Percentiles rank a stretch among this genome's conserved stretches.
Evolutionary conservation across 2,888 invertebrate species (phyloP).

Genomic region (Beris chalybata): DNA sequence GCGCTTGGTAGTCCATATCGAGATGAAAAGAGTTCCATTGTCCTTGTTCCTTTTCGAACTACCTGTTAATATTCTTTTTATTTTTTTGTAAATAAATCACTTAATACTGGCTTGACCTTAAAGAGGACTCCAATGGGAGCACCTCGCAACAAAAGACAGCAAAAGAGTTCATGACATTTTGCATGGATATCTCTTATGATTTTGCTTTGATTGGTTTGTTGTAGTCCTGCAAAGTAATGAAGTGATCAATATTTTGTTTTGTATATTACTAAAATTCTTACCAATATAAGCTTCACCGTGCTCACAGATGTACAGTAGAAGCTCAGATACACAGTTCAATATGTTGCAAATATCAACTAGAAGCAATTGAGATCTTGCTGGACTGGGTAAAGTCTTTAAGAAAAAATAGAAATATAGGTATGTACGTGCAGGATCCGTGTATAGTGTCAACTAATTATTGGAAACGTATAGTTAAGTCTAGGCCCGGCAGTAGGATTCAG

Average conservation of each 20-base stretch:
- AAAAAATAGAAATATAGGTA: too few species aligned
- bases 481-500: too few species aligned
- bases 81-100: background rate
- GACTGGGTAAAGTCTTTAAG: conserved; percentile 63
- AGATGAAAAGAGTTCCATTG: conserved; percentile 61
- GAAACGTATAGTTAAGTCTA: too few species aligned
- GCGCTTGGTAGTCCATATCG: conserved; percentile 63
- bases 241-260: too few species aligned
- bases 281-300: conserved; percentile 61
- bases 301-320: conserved; percentile 70
- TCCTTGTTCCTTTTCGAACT: conserved; percentile 62
- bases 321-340: conserved; percentile 72
- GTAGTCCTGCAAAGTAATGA: conserved; percentile 58
- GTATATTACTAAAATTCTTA: conserved; percentile 33
- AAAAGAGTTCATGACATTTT: conserved; percentile 78
- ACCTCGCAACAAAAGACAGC: conserved; percentile 73
- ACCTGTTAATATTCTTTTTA: conserved; percentile 49
- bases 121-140: conserved; percentile 74
- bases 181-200: conserved; percentile 80
- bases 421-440: too few species aligned
- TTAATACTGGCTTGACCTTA: conserved; percentile 61
- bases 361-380: conserved; percentile 62
- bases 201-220: conserved; percentile 63
- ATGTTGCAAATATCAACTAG: conserved; percentile 76
- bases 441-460: too few species aligned